Evolutionary conservation across 2,888 invertebrate genomes (phyloP), one percentile per base, ranked within the genome.

Genomic region (Pharmacophagus antenor): DNA sequence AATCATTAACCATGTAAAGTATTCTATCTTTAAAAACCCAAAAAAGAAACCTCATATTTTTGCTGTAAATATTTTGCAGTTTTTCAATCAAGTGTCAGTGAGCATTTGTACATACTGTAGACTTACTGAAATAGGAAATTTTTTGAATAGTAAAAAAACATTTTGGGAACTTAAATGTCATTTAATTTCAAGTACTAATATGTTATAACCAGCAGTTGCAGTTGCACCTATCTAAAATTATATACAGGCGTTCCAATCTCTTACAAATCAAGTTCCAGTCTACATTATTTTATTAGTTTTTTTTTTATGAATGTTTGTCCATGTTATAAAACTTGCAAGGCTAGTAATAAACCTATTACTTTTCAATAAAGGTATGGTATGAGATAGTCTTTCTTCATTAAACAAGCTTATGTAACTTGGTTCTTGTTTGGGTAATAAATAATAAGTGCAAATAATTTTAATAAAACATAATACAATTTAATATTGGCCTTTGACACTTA

Each of bases 381-480:
- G 2, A 37, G n/a, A 15, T n/a, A 37, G 37, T 15, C n/a, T 31
- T 31, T 37, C 3, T 37, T 37, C 15, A 37, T 4, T 37, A 15
- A 37, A 37, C 15, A 37, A 37, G 15, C n/a, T 1, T 27, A 1
- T 1, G 5, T n/a, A 4, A 15, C n/a, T 37, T 37, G 15, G 15
- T 31, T 1, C 37, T n/a, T 37, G 3, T n/a, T n/a, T n/a, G 4
- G 37, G n/a, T 37, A 8, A n/a, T 37, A 42, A 42, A 42, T 50
- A 42, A 49, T 17, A 31, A 42, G 50, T 20, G 37, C 21, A 50
- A 55, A 41, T 31, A 25, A 59, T 57, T 66, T 63, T 67, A 98
- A 91, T 98, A 98, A 91, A 99, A 99, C 79, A 96, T 94, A 65
- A 99, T 95, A 71, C 98, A 97, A 83, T 99, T 99, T 66, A 99